Evolutionary conservation across 1,140 invertebrate genomes (phyloP).

Genomic region (Ptiloglossa arizonensis): DNA sequence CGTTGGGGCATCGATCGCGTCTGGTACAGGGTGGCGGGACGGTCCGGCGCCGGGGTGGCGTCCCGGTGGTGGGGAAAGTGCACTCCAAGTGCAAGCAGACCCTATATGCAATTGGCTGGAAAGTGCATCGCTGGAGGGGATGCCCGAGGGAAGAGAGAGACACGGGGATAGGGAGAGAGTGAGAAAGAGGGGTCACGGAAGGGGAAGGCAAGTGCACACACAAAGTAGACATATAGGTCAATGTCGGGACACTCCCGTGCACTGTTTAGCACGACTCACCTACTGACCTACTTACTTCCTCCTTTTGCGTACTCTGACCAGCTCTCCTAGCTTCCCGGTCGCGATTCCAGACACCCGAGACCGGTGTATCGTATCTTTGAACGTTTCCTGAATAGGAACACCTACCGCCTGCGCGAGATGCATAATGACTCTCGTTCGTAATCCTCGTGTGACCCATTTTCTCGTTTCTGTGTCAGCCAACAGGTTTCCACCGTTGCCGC

Average conservation of each 20-base stretch:
- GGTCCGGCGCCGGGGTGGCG: conserved; percentile 59
- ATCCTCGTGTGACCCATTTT: conserved; percentile 46
- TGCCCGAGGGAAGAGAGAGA: conserved; percentile 35
- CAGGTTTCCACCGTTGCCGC: conserved; percentile 28
- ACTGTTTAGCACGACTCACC: conserved; percentile 71
- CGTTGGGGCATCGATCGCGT: conserved; percentile 59
- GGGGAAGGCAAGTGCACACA: conserved; percentile 55
- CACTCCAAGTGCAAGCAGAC: conserved; percentile 58
- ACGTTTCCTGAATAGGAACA: neutral
- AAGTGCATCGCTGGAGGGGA: conserved; percentile 61
- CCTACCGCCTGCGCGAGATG: neutral
- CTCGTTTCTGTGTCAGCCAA: conserved; percentile 24
- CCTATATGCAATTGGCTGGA: conserved; percentile 67
- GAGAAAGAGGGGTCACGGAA: conserved; percentile 43
- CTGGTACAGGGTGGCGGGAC: conserved; percentile 45
- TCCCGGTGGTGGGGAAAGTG: conserved; percentile 58
- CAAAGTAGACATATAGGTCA: conserved; percentile 72
- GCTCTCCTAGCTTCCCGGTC: conserved; percentile 31
- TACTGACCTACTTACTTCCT: conserved; percentile 70
- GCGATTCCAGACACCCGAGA: conserved; percentile 25
- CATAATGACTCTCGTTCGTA: conserved; percentile 6
- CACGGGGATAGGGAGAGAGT: conserved; percentile 50
- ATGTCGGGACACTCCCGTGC: conserved; percentile 70
- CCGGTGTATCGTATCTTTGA: neutral
- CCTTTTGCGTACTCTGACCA: conserved; percentile 65